A percentile compares a stretch with the other conserved stretches of the same genome.
Evolutionary conservation across 1,140 invertebrate genomes (phyloP).

Genomic region (Lasaia peninsularis): DNA sequence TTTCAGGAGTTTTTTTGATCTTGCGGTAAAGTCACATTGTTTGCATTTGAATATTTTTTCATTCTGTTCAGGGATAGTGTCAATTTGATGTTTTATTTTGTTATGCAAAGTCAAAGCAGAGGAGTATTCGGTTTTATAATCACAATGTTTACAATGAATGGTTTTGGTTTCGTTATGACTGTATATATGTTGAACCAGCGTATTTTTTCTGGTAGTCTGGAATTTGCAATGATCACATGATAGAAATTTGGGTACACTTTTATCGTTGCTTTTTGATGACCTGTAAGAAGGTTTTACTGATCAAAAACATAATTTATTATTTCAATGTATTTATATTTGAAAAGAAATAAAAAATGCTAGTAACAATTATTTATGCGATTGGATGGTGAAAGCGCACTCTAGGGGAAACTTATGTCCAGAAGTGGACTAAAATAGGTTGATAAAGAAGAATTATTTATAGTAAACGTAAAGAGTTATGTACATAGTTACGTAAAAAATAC

Average conservation of each 20-base stretch:
- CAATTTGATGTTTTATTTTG: constrained; percentile 31
- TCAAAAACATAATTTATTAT: too few species aligned
- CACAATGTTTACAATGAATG: constrained; percentile 30
- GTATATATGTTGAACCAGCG: constrained; percentile 51
- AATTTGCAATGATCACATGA: constrained; percentile 64
- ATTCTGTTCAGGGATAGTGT: constrained; percentile 19
- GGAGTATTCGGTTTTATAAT: constrained; percentile 41
- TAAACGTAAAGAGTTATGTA: too few species aligned
- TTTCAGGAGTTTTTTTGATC: constrained; percentile 43
- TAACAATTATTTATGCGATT: too few species aligned
- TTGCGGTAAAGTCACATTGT: constrained; percentile 38
- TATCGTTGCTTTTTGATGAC: neutral
- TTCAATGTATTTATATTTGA: too few species aligned
- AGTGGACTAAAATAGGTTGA: too few species aligned
- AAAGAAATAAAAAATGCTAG: too few species aligned
- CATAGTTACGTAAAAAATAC: too few species aligned
- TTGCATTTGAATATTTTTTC: constrained; percentile 32
- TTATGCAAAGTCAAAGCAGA: constrained; percentile 35
- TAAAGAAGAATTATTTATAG: too few species aligned
- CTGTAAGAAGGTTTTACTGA: neutral
- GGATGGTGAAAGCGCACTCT: too few species aligned
- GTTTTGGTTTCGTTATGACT: constrained; percentile 31
- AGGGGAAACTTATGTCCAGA: too few species aligned
- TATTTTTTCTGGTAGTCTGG: constrained; percentile 58
- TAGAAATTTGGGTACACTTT: constrained; percentile 20